Conservation (phyloP, 2,797 vertebrate genomes). For the Discoglossus pictus region DNA sequence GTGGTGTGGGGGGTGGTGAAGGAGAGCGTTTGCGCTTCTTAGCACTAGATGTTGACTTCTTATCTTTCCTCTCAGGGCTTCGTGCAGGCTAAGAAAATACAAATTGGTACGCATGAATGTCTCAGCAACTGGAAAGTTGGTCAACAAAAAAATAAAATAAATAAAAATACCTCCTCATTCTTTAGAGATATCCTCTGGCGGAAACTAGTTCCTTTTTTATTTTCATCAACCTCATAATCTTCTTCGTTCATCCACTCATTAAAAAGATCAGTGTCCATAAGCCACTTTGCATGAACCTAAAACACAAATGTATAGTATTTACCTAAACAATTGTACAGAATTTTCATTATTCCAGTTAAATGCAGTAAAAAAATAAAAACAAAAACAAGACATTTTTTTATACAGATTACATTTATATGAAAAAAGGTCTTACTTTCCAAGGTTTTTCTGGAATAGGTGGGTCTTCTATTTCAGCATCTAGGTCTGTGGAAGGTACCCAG, state of each 20-base stretch:
- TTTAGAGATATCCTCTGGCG: conserved; percentile 89
- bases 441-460: conserved; percentile 87
- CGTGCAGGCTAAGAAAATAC: conserved; percentile 79
- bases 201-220: conserved; percentile 85
- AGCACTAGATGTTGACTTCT: conserved; percentile 84
- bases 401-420: too few relatives aligned
- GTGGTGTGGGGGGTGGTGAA: conserved; percentile 84
- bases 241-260: conserved; percentile 99
- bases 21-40: conserved; percentile 95
- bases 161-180: conserved; percentile 86
- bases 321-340: too few relatives aligned
- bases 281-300: conserved; percentile 93
- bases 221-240: conserved; percentile 95
- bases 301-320: too few relatives aligned
- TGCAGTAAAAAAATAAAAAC: not conserved
- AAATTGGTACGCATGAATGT: too few relatives aligned
- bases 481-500: conserved; percentile 87
- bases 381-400: too few relatives aligned
- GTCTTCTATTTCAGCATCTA: conserved; percentile 91
- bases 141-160: too few relatives aligned
- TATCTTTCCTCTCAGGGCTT: conserved; percentile 95
- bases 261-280: conserved; percentile 90
- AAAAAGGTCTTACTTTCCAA: conserved; percentile 83
- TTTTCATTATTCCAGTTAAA: too few relatives aligned
- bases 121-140: too few relatives aligned